These are phyloP conservation scores for Anseranas semipalmata DNA, from an alignment of 2,113 vertebrate species.

Conservation along the genomic window DNA sequence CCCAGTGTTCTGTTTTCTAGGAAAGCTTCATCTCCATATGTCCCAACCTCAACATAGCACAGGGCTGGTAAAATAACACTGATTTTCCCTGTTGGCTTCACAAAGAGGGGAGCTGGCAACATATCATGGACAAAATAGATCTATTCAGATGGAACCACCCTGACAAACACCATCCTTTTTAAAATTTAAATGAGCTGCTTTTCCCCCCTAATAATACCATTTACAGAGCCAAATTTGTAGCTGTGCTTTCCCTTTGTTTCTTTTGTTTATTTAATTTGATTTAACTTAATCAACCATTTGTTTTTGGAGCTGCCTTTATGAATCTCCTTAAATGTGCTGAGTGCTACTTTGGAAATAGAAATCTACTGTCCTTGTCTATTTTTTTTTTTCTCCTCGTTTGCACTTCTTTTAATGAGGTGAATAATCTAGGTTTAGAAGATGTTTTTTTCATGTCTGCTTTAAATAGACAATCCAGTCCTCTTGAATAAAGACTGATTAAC, in stretches of 20 bases:
- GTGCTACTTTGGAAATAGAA: not conserved
- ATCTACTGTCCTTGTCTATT: not conserved
- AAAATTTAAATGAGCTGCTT: slow-evolving; percentile 40
- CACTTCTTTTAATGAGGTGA: not conserved
- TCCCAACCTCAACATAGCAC: not conserved
- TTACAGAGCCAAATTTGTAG: not conserved
- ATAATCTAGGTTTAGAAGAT: not conserved
- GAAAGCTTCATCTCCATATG: not conserved
- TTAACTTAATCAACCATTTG: slow-evolving; percentile 46
- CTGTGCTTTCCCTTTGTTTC: slow-evolving; percentile 17
- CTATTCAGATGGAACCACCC: not conserved
- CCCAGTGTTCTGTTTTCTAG: no score
- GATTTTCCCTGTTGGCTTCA: slow-evolving; percentile 2
- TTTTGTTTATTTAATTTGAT: slow-evolving; percentile 50
- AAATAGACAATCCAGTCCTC: not conserved
- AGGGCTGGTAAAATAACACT: not conserved
- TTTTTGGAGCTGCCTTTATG: not conserved
- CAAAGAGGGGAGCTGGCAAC: not conserved
- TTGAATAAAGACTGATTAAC: not conserved
- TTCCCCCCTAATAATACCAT: not conserved
- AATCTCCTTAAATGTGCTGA: slow-evolving; percentile 3
- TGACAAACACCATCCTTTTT: slow-evolving; percentile 17
- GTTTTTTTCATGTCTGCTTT: not conserved
- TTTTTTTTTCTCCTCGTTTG: not conserved
- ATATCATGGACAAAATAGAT: not conserved